phyloP scores from a whole-genome alignment of 2,113 vertebrate genomes.

The Eidolon helvum region DNA sequence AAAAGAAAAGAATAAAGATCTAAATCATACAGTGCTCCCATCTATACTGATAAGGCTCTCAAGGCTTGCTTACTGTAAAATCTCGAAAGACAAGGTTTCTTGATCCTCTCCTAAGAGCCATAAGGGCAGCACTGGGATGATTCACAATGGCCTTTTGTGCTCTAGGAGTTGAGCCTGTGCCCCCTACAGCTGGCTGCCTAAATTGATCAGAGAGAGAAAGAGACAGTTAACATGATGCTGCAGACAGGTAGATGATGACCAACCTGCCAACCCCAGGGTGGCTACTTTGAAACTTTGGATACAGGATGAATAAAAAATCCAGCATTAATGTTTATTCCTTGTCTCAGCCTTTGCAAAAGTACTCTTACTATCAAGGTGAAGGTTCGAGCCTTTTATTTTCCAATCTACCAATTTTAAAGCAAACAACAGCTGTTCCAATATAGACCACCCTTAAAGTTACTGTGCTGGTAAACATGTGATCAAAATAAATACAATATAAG shows the following conservation, averaged over 20 bases:
- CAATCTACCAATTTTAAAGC: background rate
- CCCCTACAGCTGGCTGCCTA: slow-evolving; percentile 89
- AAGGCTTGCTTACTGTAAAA: slow-evolving; percentile 92
- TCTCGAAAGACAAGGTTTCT: slow-evolving; percentile 99
- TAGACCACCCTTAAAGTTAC: background rate
- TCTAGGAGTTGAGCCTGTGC: slow-evolving; percentile 88
- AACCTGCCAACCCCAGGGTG: background rate
- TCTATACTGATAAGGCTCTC: background rate
- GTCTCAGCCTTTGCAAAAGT: slow-evolving; percentile 20
- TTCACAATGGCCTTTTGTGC: slow-evolving; percentile 98
- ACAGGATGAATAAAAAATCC: background rate
- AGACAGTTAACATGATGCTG: background rate
- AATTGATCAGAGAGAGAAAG: slow-evolving; percentile 38
- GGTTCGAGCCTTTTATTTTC: background rate
- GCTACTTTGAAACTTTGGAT: background rate
- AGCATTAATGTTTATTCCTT: background rate
- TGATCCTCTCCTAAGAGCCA: slow-evolving; percentile 97
- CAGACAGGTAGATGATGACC: background rate
- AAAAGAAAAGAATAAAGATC: slow-evolving; percentile 67
- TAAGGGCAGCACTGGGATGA: slow-evolving; percentile 98
- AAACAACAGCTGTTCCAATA: background rate
- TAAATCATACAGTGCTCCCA: background rate
- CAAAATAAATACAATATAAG: background rate
- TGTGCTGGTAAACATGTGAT: background rate
- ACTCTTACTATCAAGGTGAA: background rate